Evolutionary conservation across 2,113 vertebrate genomes (phyloP).

Genomic region (Perca flavescens): DNA sequence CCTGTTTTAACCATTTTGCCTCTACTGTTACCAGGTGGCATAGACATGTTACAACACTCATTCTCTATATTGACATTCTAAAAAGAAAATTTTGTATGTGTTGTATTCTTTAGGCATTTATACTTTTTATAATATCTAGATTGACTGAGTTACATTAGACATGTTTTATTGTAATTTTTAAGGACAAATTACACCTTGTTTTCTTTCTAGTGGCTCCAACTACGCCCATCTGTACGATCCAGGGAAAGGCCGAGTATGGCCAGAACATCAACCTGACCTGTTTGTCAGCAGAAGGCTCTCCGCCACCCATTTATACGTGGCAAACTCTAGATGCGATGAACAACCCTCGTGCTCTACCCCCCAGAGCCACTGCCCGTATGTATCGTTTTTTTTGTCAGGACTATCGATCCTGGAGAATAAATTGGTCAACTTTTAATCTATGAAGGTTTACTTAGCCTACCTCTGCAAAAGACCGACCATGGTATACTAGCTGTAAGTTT

Average conservation of each 20-base stretch:
- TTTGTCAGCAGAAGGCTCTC: slow-evolving; percentile 89
- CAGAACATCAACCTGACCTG: slow-evolving; percentile 90
- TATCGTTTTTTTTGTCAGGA: background rate
- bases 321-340: slow-evolving; percentile 70
- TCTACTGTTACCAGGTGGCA: background rate
- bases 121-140: background rate
- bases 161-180: background rate
- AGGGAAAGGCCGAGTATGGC: slow-evolving; percentile 85
- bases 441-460: too few species aligned
- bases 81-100: background rate
- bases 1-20: background rate
- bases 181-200: background rate
- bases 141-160: background rate
- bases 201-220: slow-evolving; percentile 88
- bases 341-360: slow-evolving; percentile 10
- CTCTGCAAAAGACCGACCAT: too few species aligned
- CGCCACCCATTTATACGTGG: slow-evolving; percentile 89
- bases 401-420: background rate
- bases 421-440: too few species aligned
- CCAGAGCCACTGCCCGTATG: slow-evolving; percentile 71
- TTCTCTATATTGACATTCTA: background rate
- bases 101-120: background rate
- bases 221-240: slow-evolving; percentile 82
- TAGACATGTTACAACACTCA: background rate
- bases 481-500: too few species aligned